Base-by-base conservation (phyloP, 30 jellyfish, hydroid and myxozoan species). In the Euphysa ruthae region DNA sequence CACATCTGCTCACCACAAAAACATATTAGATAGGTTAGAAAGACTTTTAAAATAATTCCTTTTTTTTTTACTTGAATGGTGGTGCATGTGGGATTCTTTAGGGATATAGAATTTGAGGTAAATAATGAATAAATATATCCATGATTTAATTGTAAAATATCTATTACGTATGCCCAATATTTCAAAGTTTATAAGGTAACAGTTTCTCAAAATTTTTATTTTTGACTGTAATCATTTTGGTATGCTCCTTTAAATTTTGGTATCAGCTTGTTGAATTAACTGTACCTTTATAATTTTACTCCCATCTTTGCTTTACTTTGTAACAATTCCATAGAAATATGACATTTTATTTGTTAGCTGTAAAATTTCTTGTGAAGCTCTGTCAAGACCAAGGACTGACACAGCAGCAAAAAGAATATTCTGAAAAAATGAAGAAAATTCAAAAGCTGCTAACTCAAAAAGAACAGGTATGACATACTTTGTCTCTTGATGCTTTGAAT, bases 351-450 rank as follows among this genome's bases (percentile, higher is more conserved):
- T n/a, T n/a, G n/a, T n/a, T 63, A 86, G 96, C 94, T 38, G 49
- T 86, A 63, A 77, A 73, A 70, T 86, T 86, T 56, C 83, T 86
- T 3, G 94, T 79, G 50, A 83, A 93, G 15, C 76, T 86, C 6
- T 86, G 94, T 73, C 85, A 92, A 2, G 96, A 86, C 35, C 96
- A 86, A 73, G 96, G 96, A 7, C 63, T 86, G 25, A 77, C 64
- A 35, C 68, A 74, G 38, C 94, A 86, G 44, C 80, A 63, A 3
- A 92, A 86, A 35, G 96, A 86, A 30, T 86, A 79, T 55, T 82
- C 85, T 25, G 57, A 58, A 38, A 86, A 86, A 34, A 49, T 86
- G 44, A 77, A 78, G 55, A 86, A 86, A 52, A 74, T 84, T 4
- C 86, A 77, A 49, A 86, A 86, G 42, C 24, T 89, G 16, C 61